Conservation (phyloP, 1,140 invertebrate species). For the Apis florea region DNA sequence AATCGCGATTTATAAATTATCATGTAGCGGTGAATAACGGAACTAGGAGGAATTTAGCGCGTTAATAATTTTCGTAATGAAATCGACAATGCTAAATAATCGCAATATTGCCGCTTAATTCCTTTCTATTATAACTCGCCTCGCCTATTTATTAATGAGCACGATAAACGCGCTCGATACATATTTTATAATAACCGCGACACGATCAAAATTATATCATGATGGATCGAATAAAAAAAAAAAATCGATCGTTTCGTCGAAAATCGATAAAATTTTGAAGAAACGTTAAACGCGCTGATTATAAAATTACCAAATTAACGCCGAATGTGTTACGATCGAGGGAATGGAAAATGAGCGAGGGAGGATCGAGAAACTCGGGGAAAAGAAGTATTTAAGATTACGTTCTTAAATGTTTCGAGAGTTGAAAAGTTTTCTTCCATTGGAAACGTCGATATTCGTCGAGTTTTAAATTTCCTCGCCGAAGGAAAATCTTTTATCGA, state of each 20-base stretch:
- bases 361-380: neutral
- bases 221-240: neutral
- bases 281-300: neutral
- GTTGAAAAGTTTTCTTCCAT: neutral
- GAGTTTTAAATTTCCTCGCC: neutral
- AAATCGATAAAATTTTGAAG: neutral
- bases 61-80: neutral
- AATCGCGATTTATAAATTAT: conserved; percentile 19
- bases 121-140: neutral
- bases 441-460: conserved; percentile 1
- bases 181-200: neutral
- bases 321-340: neutral
- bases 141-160: neutral
- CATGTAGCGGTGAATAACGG: neutral
- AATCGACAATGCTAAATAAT: conserved; percentile 3
- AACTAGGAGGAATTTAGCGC: conserved; percentile 1
- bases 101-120: conserved; percentile 1
- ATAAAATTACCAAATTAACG: neutral
- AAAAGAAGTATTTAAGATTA: neutral
- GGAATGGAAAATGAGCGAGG: too few species aligned
- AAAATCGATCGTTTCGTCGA: neutral
- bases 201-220: neutral
- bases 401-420: conserved; percentile 11
- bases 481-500: neutral
- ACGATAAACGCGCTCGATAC: neutral